Evolutionary conservation across 2,888 invertebrate genomes (phyloP).

Genomic region (Panzeria rudis): DNA sequence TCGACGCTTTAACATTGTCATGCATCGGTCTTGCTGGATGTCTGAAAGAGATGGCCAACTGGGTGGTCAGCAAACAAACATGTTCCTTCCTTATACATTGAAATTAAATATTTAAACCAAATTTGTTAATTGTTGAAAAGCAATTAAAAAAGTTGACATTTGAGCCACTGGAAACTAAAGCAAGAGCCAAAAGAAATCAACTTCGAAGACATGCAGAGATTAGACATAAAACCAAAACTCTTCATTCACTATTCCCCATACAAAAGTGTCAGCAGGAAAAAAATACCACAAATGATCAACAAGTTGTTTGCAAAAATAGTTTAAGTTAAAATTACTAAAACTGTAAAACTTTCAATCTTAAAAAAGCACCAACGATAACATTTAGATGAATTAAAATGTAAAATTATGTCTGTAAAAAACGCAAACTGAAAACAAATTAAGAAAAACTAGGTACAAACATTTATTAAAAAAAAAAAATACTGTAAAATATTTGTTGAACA

Average conservation of each 20-base stretch:
- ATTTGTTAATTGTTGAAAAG: neutral
- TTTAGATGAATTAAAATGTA: neutral
- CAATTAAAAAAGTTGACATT: neutral
- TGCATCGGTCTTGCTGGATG: too few species aligned
- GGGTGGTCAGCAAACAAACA: neutral
- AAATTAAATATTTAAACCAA: neutral
- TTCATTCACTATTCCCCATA: neutral
- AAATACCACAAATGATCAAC: neutral
- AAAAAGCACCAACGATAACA: neutral
- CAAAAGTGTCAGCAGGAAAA: neutral
- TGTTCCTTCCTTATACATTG: neutral
- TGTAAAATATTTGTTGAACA: slow-evolving; percentile 33
- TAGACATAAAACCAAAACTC: neutral
- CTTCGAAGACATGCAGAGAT: neutral
- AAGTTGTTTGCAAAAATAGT: neutral
- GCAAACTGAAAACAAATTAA: slow-evolving; percentile 19
- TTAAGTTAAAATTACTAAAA: too few species aligned
- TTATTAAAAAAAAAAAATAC: slow-evolving; percentile 17
- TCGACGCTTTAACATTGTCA: too few species aligned
- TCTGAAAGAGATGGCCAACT: too few species aligned
- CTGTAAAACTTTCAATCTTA: neutral
- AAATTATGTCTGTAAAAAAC: neutral
- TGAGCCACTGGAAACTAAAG: neutral
- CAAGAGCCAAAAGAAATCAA: neutral
- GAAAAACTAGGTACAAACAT: neutral